These are phyloP conservation scores for Oithona nana DNA, from an alignment of 2,888 invertebrate genomes.

Conservation along the genomic window DNA sequence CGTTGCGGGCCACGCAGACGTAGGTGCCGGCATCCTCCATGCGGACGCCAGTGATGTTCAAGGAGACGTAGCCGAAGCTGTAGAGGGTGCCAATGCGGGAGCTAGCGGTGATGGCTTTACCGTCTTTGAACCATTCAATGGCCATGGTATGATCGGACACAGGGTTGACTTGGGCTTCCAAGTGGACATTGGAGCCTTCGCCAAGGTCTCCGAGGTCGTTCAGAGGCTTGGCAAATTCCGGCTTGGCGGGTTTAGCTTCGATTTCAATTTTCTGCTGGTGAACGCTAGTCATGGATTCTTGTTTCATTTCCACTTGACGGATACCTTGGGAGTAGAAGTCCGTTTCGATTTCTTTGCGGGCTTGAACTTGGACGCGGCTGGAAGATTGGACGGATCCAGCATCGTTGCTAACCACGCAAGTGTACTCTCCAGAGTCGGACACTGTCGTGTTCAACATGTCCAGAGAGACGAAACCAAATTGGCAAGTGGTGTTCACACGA, in stretches of 20 bases:
- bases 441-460: slow-evolving; percentile 67
- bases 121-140: slow-evolving; percentile 87
- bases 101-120: slow-evolving; percentile 80
- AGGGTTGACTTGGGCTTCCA: slow-evolving; percentile 76
- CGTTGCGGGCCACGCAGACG: slow-evolving; percentile 73
- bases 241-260: slow-evolving; percentile 26
- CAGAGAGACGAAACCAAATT: slow-evolving; percentile 90
- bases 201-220: slow-evolving; percentile 66
- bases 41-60: slow-evolving; percentile 94
- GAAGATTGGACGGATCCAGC: slow-evolving; percentile 71
- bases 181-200: slow-evolving; percentile 78
- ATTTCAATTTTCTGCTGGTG: slow-evolving; percentile 8
- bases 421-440: slow-evolving; percentile 74
- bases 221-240: slow-evolving; percentile 69
- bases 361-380: slow-evolving; percentile 50
- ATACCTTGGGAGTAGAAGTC: background rate
- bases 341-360: slow-evolving; percentile 29
- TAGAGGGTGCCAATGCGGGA: slow-evolving; percentile 75
- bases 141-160: slow-evolving; percentile 83
- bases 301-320: slow-evolving; percentile 3
- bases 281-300: slow-evolving; percentile 10
- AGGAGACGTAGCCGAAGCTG: slow-evolving; percentile 97
- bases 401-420: slow-evolving; percentile 66
- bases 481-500: slow-evolving; percentile 79
- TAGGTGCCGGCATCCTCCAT: slow-evolving; percentile 94